phyloP scores from a whole-genome alignment of 2,888 invertebrate species.

The Agrochola lota region DNA sequence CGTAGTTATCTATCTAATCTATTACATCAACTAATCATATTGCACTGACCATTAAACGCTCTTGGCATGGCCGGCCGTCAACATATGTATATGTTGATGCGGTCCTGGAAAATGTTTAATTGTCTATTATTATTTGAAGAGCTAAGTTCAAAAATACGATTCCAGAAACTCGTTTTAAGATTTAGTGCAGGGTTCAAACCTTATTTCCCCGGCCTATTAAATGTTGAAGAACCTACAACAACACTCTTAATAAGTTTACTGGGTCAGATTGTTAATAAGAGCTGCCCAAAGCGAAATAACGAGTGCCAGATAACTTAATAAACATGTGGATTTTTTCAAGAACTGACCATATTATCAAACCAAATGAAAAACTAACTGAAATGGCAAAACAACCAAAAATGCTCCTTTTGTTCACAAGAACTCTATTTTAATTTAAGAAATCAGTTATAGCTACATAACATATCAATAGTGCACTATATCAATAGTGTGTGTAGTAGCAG shows the following conservation, averaged over 20 bases:
- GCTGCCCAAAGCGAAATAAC: background rate
- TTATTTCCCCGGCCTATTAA: no score
- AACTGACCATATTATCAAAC: background rate
- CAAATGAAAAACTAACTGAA: background rate
- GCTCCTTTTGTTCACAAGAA: background rate
- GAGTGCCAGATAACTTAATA: no score
- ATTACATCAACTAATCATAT: conserved; percentile 13
- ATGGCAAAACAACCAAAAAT: background rate
- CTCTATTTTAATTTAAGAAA: background rate
- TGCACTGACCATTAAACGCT: conserved; percentile 10
- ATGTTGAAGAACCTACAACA: background rate
- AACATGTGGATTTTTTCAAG: background rate
- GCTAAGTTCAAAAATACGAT: no score
- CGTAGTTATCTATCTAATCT: conserved; percentile 22
- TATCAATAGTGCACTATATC: no score
- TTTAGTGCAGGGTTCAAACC: no score
- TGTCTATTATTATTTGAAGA: no score
- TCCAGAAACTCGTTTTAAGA: no score
- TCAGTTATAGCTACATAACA: background rate
- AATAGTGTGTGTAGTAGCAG: no score
- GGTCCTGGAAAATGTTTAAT: no score
- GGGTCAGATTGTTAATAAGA: no score
- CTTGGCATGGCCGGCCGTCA: background rate
- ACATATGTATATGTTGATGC: no score
- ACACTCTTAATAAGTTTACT: background rate